These are phyloP conservation scores for Halesus radiatus DNA, from an alignment of 1,140 invertebrate species.

Conservation along the genomic window DNA sequence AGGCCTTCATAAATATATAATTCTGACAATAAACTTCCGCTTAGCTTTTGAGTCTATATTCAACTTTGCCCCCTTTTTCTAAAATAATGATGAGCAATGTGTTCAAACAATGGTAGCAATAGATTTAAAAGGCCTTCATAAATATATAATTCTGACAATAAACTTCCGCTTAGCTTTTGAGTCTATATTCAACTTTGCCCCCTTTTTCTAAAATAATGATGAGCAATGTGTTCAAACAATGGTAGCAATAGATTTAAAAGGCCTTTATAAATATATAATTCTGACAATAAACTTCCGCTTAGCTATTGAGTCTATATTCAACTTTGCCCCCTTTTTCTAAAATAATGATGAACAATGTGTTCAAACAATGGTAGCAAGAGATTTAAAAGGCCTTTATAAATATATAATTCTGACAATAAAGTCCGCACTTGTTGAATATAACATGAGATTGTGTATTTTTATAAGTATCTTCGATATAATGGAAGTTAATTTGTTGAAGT, in stretches of 20 bases:
- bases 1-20: too few species aligned
- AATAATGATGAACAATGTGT: background rate
- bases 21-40: too few species aligned
- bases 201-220: background rate
- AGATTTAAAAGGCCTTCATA: background rate
- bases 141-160: too few species aligned
- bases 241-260: too few species aligned
- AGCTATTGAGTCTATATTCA: too few species aligned
- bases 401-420: conserved; percentile 21
- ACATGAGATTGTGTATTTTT: conserved; percentile 26
- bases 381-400: background rate
- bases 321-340: too few species aligned
- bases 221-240: background rate
- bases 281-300: too few species aligned
- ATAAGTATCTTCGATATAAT: conserved; percentile 22
- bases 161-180: too few species aligned
- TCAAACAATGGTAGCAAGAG: background rate
- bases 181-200: too few species aligned
- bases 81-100: background rate
- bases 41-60: too few species aligned
- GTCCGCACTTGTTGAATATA: conserved; percentile 1
- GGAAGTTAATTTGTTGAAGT: too few species aligned
- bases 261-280: background rate
- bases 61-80: too few species aligned
- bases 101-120: background rate